Percentiles rank a stretch among this genome's conserved stretches.
Conservation (phyloP, 2,113 vertebrate genomes). For the Prochilodus magdalenae region DNA sequence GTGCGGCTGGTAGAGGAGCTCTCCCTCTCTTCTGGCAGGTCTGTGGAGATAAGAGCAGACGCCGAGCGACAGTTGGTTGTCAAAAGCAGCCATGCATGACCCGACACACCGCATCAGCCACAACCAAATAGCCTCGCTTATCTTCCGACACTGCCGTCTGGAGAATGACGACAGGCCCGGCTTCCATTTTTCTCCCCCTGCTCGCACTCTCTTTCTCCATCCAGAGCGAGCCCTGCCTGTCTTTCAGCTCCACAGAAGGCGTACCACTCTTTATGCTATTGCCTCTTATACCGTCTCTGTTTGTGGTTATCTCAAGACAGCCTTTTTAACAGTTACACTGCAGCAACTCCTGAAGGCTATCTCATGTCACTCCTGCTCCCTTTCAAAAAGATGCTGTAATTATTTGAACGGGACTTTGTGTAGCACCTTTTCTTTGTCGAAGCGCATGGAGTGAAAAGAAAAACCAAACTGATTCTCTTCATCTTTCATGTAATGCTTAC, state of each 20-base stretch:
- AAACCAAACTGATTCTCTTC: conserved; percentile 41
- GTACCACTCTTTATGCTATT: conserved; percentile 60
- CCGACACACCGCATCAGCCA: conserved; percentile 57
- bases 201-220: not conserved
- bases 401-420: not conserved
- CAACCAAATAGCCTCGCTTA: conserved; percentile 67
- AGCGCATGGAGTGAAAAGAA: conserved; percentile 35
- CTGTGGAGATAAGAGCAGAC: conserved; percentile 56
- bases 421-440: not conserved
- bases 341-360: conserved; percentile 34
- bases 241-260: conserved; percentile 65
- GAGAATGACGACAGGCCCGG: conserved; percentile 37
- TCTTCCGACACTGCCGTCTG: conserved; percentile 62
- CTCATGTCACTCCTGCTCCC: not conserved
- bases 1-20: conserved; percentile 38
- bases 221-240: conserved; percentile 56
- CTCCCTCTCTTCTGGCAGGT: conserved; percentile 50
- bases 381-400: not conserved
- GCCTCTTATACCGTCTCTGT: conserved; percentile 42
- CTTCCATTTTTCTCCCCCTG: conserved; percentile 50
- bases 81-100: conserved; percentile 66
- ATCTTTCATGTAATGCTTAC: conserved; percentile 62
- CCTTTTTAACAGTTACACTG: conserved; percentile 47
- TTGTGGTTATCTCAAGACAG: conserved; percentile 57
- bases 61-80: conserved; percentile 64